Conservation (phyloP, 2,113 vertebrate genomes). For the Caranx melampygus region DNA sequence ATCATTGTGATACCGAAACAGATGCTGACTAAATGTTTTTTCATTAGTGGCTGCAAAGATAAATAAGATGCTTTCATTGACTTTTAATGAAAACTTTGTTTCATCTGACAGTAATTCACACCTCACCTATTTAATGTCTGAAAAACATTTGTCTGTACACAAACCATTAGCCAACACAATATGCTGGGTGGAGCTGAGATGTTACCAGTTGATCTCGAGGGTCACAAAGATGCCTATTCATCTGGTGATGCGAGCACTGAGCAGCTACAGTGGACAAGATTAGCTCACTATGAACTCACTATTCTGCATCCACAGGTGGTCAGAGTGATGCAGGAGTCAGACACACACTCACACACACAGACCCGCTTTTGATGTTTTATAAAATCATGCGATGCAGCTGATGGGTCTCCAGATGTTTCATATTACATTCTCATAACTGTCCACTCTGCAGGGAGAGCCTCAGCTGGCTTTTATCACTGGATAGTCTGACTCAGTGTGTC, state of each 20-base stretch:
- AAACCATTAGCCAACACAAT: not conserved
- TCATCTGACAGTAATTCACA: not conserved
- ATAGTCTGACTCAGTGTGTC: constrained; percentile 3
- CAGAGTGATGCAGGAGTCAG: constrained; percentile 8
- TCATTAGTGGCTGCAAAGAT: not conserved
- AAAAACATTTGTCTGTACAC: not conserved
- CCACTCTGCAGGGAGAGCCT: constrained; percentile 26
- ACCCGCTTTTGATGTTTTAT: constrained; percentile 20
- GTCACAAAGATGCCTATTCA: constrained; percentile 24
- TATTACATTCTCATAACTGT: constrained; percentile 35
- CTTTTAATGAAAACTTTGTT: not conserved
- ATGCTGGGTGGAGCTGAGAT: not conserved
- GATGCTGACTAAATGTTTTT: not conserved
- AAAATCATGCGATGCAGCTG: constrained; percentile 23
- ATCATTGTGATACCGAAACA: not conserved
- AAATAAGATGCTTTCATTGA: not conserved
- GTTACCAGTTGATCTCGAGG: constrained; percentile 8
- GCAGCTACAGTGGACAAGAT: constrained; percentile 23
- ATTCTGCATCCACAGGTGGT: constrained; percentile 51
- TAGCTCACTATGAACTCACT: constrained; percentile 35
- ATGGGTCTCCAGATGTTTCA: constrained; percentile 58
- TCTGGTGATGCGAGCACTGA: constrained; percentile 7
- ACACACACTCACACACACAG: constrained; percentile 5
- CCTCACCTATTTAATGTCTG: not conserved
- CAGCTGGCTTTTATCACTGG: constrained; percentile 33